Percentiles rank a stretch among this genome's conserved stretches.
Conservation (phyloP, 1,140 invertebrate genomes). For the Drosophila mojavensis region DNA sequence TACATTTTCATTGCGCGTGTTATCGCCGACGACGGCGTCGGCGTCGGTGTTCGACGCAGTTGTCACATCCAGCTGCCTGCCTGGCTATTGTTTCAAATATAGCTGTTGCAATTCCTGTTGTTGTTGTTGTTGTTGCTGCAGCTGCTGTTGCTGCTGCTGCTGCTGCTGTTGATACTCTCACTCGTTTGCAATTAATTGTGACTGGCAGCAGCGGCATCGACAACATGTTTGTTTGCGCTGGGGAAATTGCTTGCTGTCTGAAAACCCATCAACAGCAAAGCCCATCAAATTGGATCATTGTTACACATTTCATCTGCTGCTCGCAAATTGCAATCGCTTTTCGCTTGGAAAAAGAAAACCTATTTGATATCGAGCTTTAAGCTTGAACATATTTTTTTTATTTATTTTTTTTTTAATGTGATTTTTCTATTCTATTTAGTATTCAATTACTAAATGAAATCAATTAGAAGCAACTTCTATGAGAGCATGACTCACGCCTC, state of each 20-base stretch:
- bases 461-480: neutral
- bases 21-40: neutral
- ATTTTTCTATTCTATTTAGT: neutral
- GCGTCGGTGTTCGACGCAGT: neutral
- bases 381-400: neutral
- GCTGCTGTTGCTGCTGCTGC: neutral
- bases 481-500: neutral
- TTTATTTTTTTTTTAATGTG: too few relatives aligned
- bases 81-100: slow-evolving; percentile 8
- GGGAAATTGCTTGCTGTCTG: slow-evolving; percentile 26
- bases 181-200: slow-evolving; percentile 38
- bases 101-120: neutral
- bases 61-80: slow-evolving; percentile 8
- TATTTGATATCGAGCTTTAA: neutral
- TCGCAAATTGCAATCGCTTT: neutral
- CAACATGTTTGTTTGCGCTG: slow-evolving; percentile 35
- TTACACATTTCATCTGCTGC: neutral
- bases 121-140: slow-evolving; percentile 9
- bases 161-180: slow-evolving; percentile 24
- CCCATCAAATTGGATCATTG: slow-evolving; percentile 18
- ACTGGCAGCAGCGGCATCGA: slow-evolving; percentile 42
- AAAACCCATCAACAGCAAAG: slow-evolving; percentile 6
- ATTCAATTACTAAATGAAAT: slow-evolving; percentile 12
- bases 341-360: too few relatives aligned
- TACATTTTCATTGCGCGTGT: slow-evolving; percentile 23